These are phyloP conservation scores for Drosophila suzukii DNA, from an alignment of 1,140 invertebrate species.

Conservation along the genomic window DNA sequence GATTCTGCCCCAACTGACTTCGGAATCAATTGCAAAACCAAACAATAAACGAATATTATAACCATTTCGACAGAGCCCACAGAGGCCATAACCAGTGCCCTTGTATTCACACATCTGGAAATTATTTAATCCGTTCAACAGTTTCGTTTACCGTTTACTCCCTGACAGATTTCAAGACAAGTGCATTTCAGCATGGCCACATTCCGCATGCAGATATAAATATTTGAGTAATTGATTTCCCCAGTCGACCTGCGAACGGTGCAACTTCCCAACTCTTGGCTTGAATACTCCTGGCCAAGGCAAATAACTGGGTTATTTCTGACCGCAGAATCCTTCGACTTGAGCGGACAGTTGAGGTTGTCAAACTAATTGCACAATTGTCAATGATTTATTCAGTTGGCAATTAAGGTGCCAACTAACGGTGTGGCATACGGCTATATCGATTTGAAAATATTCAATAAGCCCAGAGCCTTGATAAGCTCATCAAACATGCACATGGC, in stretches of 20 bases:
- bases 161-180: constrained; percentile 26
- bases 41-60: background rate
- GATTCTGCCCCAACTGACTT: background rate
- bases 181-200: constrained; percentile 21
- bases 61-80: background rate
- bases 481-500: constrained; percentile 70
- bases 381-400: constrained; percentile 65
- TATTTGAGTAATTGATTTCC: constrained; percentile 51
- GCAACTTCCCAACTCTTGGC: constrained; percentile 16
- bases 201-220: constrained; percentile 22
- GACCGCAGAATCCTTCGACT: constrained; percentile 42
- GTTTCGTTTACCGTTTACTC: constrained; percentile 13
- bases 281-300: constrained; percentile 13
- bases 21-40: background rate
- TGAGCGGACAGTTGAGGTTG: constrained; percentile 26
- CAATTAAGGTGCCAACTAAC: constrained; percentile 70
- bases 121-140: constrained; percentile 22
- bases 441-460: constrained; percentile 78
- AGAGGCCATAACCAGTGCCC: constrained; percentile 8
- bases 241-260: constrained; percentile 10
- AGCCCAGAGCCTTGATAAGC: constrained; percentile 69
- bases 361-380: constrained; percentile 45
- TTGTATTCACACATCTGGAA: constrained; percentile 5
- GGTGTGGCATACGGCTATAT: constrained; percentile 56
- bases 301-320: constrained; percentile 8